Conservation (phyloP, 2,113 vertebrate genomes). For the Aegotheles bennettii region DNA sequence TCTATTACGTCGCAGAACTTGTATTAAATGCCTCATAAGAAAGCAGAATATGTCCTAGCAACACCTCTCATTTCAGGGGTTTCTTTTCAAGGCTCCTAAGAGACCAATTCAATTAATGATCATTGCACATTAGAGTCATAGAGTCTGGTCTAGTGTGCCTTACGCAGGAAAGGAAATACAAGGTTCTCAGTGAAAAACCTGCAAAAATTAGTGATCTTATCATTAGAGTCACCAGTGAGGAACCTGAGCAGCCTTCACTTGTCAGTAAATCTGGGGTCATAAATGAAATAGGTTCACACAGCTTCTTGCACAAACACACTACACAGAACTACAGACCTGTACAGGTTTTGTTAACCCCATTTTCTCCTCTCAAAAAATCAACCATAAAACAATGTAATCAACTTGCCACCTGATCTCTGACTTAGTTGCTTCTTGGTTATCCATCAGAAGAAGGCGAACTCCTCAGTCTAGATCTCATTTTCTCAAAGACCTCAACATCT, state of each 20-base stretch:
- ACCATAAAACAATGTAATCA: no score
- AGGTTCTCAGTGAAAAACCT: neutral
- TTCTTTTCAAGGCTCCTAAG: neutral
- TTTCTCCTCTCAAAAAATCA: neutral
- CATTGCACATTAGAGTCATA: neutral
- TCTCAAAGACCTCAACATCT: neutral
- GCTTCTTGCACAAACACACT: neutral
- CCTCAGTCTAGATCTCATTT: neutral
- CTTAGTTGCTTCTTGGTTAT: neutral
- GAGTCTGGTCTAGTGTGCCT: neutral
- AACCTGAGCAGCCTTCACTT: neutral
- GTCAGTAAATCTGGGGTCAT: neutral
- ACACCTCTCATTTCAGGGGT: neutral
- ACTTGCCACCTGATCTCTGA: neutral
- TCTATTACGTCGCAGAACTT: neutral
- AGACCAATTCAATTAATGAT: neutral
- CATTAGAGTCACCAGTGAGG: neutral
- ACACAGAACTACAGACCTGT: neutral
- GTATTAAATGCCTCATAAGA: neutral
- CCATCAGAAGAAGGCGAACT: neutral
- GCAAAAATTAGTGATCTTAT: neutral
- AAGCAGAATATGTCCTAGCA: neutral
- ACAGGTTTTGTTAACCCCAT: neutral
- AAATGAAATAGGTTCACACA: neutral
- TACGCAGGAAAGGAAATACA: neutral